Base-by-base conservation (phyloP, 2,113 vertebrate species). In the Psittacula cyanocephala region DNA sequence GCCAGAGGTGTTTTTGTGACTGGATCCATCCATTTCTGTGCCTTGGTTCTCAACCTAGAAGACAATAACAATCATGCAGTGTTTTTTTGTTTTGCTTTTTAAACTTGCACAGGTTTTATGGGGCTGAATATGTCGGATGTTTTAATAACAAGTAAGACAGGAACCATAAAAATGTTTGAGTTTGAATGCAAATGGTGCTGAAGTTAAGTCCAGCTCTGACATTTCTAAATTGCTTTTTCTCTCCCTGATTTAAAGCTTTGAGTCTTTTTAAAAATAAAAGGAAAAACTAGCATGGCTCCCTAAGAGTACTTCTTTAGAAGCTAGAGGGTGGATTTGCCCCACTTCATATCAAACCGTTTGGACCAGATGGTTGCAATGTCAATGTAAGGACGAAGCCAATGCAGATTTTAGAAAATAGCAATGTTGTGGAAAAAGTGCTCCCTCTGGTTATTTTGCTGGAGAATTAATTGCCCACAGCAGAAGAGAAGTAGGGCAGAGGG, bases 331-430 rank as follows among this genome's bases (percentile, higher is more conserved):
- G 94, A 94, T 94, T 84, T 95, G 93, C 91, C 96, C 96, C 93
- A 87, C 81, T 96, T 96, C 77, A 25, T 91, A 76, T 62, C 83
- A 92, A 95, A 95, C 55, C n/a, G 11, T n/a, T 92, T 2, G 0
- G 79, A 94, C 88, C 93, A 96, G 96, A 97, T 96, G 96, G 96
- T 92, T 95, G 95, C 95, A 97, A 96, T 97, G 95, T 96, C 96
- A 96, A n/a, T 41, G 74, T 89, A 96, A 97, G 96, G 96, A 93
- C 94, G 14, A 92, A 93, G 88, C 83, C 95, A 92, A 93, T 92
- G 96, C 91, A 81, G 95, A 82, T 87, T 93, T 90, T 72, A 88
- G 95, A 88, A 96, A 94, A 91, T 1, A 92, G 92, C 95, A 79
- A 17, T 76, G 93, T 70, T 94, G 93, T 94, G 96, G 95, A 53